Evolutionary conservation across 2,888 invertebrate genomes (phyloP).

Genomic region (Stramonita haemastoma): DNA sequence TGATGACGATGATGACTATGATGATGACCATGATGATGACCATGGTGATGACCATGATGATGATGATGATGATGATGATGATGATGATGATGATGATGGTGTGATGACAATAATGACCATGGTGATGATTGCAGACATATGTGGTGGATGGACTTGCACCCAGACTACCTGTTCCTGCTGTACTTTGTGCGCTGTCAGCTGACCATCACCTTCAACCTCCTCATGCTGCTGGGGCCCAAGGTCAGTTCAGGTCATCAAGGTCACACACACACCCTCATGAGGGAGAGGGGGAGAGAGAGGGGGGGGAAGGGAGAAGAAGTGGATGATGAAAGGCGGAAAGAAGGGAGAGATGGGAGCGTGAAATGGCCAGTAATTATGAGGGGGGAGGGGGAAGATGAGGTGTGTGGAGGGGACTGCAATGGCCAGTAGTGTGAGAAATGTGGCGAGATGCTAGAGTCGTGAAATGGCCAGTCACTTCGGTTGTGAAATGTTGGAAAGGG

Average conservation of each 20-base stretch:
- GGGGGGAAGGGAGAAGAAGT: too few species aligned
- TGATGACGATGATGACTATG: background rate
- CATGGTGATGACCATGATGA: background rate
- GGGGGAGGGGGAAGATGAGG: too few species aligned
- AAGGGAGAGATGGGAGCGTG: too few species aligned
- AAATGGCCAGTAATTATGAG: too few species aligned
- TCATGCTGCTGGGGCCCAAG: constrained; percentile 92
- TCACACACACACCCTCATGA: background rate
- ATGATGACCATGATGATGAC: background rate
- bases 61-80: background rate
- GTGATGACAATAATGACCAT: background rate
- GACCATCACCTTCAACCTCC: constrained; percentile 89
- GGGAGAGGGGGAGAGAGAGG: too few species aligned
- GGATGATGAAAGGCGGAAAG: too few species aligned
- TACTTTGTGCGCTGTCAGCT: constrained; percentile 91
- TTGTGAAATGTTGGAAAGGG: too few species aligned
- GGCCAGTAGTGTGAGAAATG: too few species aligned
- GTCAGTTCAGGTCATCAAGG: constrained; percentile 76
- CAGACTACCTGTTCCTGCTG: constrained; percentile 87
- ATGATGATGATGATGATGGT: background rate
- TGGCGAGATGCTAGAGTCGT: too few species aligned
- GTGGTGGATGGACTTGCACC: constrained; percentile 83
- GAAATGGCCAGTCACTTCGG: too few species aligned
- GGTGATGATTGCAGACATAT: constrained; percentile 79
- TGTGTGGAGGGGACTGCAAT: too few species aligned